Conservation (phyloP, 2,888 invertebrate genomes). For the Rhamnusium bicolor region DNA sequence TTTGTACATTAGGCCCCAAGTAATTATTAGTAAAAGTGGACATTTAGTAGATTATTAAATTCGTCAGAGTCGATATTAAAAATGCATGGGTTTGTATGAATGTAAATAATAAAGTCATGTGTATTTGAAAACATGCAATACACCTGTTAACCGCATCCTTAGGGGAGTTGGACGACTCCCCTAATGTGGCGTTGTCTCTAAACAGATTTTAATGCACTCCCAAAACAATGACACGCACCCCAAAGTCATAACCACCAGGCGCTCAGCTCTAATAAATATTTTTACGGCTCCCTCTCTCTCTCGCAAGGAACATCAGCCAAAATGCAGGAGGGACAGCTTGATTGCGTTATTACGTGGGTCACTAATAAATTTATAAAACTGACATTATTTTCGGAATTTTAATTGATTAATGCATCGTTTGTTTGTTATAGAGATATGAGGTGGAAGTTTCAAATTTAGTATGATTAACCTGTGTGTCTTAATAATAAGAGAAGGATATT, state of each 20-base stretch:
- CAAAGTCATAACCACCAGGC: constrained; percentile 63
- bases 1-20: neutral
- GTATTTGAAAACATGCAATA: constrained; percentile 66
- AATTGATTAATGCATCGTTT: constrained; percentile 19
- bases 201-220: constrained; percentile 75
- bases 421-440: neutral
- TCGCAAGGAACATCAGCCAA: constrained; percentile 26
- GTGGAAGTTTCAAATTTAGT: neutral
- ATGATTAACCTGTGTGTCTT: neutral
- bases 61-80: constrained; percentile 10
- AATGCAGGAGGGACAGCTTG: constrained; percentile 30
- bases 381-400: constrained; percentile 11
- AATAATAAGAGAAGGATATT: too few species aligned
- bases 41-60: constrained; percentile 30
- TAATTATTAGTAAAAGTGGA: neutral
- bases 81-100: constrained; percentile 26
- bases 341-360: constrained; percentile 50
- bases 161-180: constrained; percentile 61
- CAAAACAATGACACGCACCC: constrained; percentile 68
- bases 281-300: constrained; percentile 55
- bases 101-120: constrained; percentile 42
- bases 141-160: constrained; percentile 71
- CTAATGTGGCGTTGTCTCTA: constrained; percentile 69
- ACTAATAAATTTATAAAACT: constrained; percentile 51
- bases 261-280: constrained; percentile 65